Evolutionary conservation across 2,113 vertebrate species (phyloP).

Genomic region (Pheucticus melanocephalus): DNA sequence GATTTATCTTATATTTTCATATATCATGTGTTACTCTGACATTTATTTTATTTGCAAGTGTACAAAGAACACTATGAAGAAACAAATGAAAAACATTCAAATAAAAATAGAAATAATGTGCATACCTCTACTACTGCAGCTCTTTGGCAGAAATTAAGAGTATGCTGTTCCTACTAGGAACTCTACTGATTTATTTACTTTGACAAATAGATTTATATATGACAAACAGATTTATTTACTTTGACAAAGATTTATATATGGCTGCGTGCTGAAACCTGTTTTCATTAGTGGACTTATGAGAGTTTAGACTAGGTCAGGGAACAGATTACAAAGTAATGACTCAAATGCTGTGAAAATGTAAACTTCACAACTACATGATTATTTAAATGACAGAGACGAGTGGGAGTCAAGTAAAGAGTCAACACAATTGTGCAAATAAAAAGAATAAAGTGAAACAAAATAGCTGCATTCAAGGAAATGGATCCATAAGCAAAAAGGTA

Average conservation of each 20-base stretch:
- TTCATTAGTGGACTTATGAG: neutral
- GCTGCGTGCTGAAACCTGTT: neutral
- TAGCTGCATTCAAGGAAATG: neutral
- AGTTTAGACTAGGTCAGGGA: neutral
- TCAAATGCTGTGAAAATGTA: neutral
- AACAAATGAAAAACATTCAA: neutral
- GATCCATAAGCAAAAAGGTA: neutral
- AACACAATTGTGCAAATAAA: neutral
- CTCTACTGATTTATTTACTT: neutral
- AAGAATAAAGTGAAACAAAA: neutral
- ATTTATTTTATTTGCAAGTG: neutral
- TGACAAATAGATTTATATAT: neutral
- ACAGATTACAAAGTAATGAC: neutral
- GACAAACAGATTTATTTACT: neutral
- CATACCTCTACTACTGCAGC: neutral
- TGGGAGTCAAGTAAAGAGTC: neutral
- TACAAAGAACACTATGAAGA: neutral
- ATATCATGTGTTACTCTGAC: neutral
- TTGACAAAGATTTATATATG: neutral
- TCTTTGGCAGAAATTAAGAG: neutral
- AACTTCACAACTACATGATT: neutral
- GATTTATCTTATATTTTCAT: neutral
- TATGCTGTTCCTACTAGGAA: neutral
- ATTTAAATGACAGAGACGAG: neutral
- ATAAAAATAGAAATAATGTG: neutral